Evolutionary conservation across 2,113 vertebrate genomes (phyloP), one percentile per base, ranked within the genome.

Genomic region (Centropus bengalensis): DNA sequence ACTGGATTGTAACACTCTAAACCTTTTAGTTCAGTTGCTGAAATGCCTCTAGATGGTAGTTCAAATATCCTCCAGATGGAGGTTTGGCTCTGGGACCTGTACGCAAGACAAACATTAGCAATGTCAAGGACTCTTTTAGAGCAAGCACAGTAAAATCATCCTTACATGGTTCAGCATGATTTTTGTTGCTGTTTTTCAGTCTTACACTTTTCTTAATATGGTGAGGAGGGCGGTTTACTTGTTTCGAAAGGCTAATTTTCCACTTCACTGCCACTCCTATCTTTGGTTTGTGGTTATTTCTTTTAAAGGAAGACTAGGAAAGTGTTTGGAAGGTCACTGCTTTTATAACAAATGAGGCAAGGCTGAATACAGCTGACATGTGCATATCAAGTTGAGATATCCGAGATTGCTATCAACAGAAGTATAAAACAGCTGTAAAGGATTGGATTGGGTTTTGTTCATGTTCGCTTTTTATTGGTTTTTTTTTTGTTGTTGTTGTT

Each of bases 21-120:
- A 89, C 94, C 94, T 96, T 97, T 97, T 79, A 93, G 95, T 96
- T 93, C 73, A 45, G 88, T 96, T 96, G 77, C 52, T 93, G 93
- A 94, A 96, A 89, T 94, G 97, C 96, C 94, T 95, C 91, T 90
- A 92, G 96, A 89, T 85, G 94, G 96, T 91, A 93, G 94, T 89
- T 96, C 83, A 94, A 62, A 92, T 94, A 78, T 95, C 88, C 86
- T 89, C 78, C 91, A 95, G 89, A 91, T 81, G 91, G 91, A 83
- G 54, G 90, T 86, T 95, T 74, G 83, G 92, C 96, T 86, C 63
- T 86, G 90, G 89, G 86, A 89, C 54, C 77, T 23, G 6, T 59
- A 60, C 0, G 0, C 16, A 80, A 94, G 92, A 67, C 83, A 86
- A 84, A 88, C 38, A 21, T 94, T 45, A 47, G 22, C 71, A 71